Percentiles rank a stretch among this genome's conserved stretches.
These are phyloP conservation scores for Nannoperca australis DNA, from an alignment of 2,797 vertebrate species.

Conservation along the genomic window DNA sequence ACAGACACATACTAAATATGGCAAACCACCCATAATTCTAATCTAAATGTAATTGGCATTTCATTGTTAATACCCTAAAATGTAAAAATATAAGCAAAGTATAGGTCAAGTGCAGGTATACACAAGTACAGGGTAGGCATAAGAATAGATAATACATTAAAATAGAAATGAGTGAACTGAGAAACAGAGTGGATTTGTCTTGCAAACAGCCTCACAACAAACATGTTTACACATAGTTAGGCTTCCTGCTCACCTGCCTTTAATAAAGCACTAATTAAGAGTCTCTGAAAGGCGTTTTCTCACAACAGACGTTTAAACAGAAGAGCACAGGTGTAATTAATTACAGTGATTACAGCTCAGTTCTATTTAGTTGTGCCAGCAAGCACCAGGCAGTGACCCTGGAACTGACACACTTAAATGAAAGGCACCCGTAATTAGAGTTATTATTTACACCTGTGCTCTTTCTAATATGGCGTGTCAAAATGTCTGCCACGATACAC, in stretches of 20 bases:
- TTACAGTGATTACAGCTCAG: neutral
- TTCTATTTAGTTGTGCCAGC: neutral
- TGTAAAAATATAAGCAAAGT: neutral
- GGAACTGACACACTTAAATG: neutral
- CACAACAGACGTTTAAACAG: neutral
- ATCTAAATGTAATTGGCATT: neutral
- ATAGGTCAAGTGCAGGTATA: neutral
- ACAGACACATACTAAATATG: neutral
- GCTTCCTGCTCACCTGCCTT: neutral
- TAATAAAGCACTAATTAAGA: constrained; percentile 5
- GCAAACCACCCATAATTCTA: neutral
- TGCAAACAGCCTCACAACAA: neutral
- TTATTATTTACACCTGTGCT: neutral
- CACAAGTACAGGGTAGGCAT: too few species aligned
- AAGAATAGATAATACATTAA: neutral
- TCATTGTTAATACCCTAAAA: neutral
- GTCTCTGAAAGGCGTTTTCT: neutral
- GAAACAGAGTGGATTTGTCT: neutral
- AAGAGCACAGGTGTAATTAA: constrained; percentile 8
- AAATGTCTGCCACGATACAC: neutral
- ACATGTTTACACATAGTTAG: neutral
- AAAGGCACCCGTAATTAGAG: neutral
- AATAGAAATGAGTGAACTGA: neutral
- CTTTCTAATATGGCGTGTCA: neutral
- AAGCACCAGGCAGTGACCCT: neutral